phyloP scores from a whole-genome alignment of 37 sponge, comb jelly and placozoan species.

The Oscarella lobularis region DNA sequence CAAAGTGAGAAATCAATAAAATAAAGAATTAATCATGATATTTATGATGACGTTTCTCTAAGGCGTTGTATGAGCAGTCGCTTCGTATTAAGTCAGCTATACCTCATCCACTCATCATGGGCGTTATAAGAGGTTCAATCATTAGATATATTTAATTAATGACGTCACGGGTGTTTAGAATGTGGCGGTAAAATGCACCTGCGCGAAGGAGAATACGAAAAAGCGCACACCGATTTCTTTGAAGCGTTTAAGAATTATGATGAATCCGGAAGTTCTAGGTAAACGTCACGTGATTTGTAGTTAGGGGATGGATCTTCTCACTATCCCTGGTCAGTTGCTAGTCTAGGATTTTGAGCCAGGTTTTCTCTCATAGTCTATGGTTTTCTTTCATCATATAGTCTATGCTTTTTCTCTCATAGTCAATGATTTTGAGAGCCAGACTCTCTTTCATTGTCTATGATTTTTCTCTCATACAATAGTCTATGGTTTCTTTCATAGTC shows the following conservation, averaged over 20 bases:
- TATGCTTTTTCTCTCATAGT: no score
- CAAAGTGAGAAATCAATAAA: slow-evolving; percentile 56
- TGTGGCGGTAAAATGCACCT: slow-evolving; percentile 99
- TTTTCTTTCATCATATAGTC: no score
- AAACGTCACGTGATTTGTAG: no score
- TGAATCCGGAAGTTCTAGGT: slow-evolving; percentile 86
- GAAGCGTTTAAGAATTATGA: slow-evolving; percentile 98
- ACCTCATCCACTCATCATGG: slow-evolving; percentile 98
- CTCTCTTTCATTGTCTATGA: no score
- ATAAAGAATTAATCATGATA: slow-evolving; percentile 4
- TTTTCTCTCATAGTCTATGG: no score
- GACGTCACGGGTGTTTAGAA: slow-evolving; percentile 39
- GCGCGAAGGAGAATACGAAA: slow-evolving; percentile 78
- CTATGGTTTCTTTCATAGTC: no score
- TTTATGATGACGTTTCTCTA: background rate
- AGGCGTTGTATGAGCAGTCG: slow-evolving; percentile 83
- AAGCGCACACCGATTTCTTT: slow-evolving; percentile 97
- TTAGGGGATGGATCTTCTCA: no score
- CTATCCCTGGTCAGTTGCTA: no score
- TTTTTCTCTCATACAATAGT: no score
- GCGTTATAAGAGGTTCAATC: slow-evolving; percentile 77
- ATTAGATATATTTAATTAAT: no score
- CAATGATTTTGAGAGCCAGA: no score
- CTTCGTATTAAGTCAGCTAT: slow-evolving; percentile 94
- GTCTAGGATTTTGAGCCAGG: no score